These are phyloP conservation scores for Mechanitis messenoides DNA, from an alignment of 2,888 invertebrate genomes.

Conservation along the genomic window DNA sequence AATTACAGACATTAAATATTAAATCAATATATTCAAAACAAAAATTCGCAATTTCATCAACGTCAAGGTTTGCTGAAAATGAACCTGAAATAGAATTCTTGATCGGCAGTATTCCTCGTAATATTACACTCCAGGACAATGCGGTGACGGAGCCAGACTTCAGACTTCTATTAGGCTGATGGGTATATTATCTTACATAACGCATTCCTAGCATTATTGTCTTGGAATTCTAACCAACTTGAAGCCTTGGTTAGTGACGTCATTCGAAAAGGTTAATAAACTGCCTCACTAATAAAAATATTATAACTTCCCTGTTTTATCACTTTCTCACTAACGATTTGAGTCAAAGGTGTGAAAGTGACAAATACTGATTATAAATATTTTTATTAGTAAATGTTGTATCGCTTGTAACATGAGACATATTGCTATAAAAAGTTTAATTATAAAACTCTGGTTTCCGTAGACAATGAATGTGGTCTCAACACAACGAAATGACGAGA, in stretches of 20 bases:
- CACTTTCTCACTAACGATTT: no score
- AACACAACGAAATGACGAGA: slow-evolving; percentile 26
- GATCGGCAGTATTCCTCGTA: slow-evolving; percentile 57
- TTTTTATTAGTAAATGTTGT: no score
- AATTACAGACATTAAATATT: no score
- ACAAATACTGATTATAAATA: no score
- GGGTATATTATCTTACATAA: slow-evolving; percentile 30
- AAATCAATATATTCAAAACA: not conserved
- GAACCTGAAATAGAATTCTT: slow-evolving; percentile 50
- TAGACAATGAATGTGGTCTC: slow-evolving; percentile 9
- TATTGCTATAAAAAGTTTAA: no score
- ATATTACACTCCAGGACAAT: slow-evolving; percentile 52
- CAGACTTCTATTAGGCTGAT: slow-evolving; percentile 30
- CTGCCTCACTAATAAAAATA: no score
- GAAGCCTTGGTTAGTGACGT: no score
- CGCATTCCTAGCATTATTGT: slow-evolving; percentile 13
- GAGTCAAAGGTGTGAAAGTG: not conserved
- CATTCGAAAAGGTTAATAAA: no score
- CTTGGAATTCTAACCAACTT: not conserved
- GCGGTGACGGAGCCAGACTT: slow-evolving; percentile 23
- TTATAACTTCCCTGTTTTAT: no score
- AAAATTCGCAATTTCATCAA: slow-evolving; percentile 18
- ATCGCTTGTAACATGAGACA: no score
- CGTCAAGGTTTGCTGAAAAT: slow-evolving; percentile 33
- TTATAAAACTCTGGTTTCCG: not conserved